Percentiles rank a stretch among this genome's conserved stretches.
These are phyloP conservation scores for Lamprologus callipterus DNA, from an alignment of 2,113 vertebrate species.

Conservation along the genomic window DNA sequence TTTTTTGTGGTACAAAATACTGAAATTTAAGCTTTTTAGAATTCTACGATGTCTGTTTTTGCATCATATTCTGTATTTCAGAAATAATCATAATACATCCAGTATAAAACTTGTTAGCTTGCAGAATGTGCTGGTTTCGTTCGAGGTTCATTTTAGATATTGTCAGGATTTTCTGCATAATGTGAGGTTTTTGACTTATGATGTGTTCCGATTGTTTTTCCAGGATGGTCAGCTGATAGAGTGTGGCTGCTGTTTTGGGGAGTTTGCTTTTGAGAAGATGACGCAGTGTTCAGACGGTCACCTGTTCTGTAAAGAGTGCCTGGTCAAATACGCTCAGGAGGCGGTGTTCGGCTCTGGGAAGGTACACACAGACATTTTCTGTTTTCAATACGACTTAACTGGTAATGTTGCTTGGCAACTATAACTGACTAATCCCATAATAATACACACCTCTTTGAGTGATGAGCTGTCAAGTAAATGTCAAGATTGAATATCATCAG, in stretches of 20 bases:
- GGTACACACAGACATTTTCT: slow-evolving; percentile 62
- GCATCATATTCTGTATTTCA: not conserved
- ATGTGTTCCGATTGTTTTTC: not conserved
- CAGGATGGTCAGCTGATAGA: slow-evolving; percentile 97
- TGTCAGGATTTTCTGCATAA: not conserved
- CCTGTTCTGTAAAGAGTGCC: slow-evolving; percentile 96
- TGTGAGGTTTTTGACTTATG: not conserved
- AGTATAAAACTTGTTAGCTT: not conserved
- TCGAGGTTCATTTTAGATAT: not conserved
- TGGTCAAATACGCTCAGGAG: slow-evolving; percentile 95
- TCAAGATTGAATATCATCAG: not conserved
- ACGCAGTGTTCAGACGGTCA: slow-evolving; percentile 95
- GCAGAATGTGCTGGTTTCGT: not conserved
- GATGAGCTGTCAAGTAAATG: not conserved
- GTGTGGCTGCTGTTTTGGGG: slow-evolving; percentile 92
- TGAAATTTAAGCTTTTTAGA: not conserved
- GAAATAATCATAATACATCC: not conserved
- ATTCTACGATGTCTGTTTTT: not conserved
- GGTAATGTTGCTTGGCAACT: not conserved
- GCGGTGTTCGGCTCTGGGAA: slow-evolving; percentile 92
- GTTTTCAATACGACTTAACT: not conserved
- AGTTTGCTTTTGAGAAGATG: slow-evolving; percentile 94
- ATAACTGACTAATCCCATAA: not conserved
- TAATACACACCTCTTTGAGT: not conserved
- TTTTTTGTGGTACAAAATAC: not conserved